These are phyloP conservation scores for Polyergus mexicanus DNA, from an alignment of 1,140 invertebrate species.

Conservation along the genomic window DNA sequence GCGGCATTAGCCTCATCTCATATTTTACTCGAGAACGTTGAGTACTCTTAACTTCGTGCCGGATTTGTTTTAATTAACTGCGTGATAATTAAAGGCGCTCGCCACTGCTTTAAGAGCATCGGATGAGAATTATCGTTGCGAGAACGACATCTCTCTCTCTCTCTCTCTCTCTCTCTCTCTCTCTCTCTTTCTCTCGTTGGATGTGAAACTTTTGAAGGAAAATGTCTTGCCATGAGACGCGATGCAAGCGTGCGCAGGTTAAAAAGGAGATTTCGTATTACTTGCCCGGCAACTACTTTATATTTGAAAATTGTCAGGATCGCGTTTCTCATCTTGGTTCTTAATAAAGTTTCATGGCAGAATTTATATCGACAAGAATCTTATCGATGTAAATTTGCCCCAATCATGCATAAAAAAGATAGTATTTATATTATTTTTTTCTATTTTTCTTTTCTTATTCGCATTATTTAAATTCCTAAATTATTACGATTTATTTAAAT, in stretches of 20 bases:
- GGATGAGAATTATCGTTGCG: slow-evolving; percentile 11
- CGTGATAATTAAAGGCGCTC: slow-evolving; percentile 33
- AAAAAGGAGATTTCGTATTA: slow-evolving; percentile 34
- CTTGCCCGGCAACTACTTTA: background rate
- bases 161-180: background rate
- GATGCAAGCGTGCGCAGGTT: background rate
- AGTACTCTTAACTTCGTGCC: slow-evolving; percentile 8
- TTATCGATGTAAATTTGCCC: background rate
- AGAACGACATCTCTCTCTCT: background rate
- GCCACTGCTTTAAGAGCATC: slow-evolving; percentile 26
- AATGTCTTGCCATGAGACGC: background rate
- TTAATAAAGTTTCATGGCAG: slow-evolving; percentile 8
- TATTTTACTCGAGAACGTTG: slow-evolving; percentile 15
- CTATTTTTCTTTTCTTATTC: background rate
- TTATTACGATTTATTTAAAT: too few species aligned
- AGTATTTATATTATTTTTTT: background rate
- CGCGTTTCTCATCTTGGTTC: background rate
- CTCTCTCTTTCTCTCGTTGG: background rate
- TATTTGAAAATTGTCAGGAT: slow-evolving; percentile 5
- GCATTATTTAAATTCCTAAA: slow-evolving; percentile 6
- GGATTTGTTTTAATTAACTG: slow-evolving; percentile 46
- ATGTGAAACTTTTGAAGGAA: background rate
- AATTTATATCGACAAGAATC: slow-evolving; percentile 22
- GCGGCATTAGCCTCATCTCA: slow-evolving; percentile 3
- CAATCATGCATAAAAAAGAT: background rate